phyloP scores from a whole-genome alignment of 2,113 vertebrate species.

The Otis tarda region DNA sequence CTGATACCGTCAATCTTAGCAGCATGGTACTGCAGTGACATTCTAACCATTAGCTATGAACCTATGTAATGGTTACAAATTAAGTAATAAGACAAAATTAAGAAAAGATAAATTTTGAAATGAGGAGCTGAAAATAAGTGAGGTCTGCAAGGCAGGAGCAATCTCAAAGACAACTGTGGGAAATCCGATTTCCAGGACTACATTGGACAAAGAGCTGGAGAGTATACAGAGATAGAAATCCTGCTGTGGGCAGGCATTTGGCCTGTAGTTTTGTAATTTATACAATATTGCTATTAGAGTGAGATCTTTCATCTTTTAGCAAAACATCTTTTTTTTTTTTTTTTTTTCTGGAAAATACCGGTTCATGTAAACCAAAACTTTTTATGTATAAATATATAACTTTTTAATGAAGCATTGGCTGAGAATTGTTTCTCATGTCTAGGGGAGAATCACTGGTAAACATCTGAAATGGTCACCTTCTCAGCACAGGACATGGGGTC shows the following conservation, averaged over 20 bases:
- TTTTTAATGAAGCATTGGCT: neutral
- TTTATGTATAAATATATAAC: neutral
- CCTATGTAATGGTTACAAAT: neutral
- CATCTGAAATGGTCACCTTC: neutral
- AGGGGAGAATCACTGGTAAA: neutral
- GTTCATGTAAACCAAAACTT: neutral
- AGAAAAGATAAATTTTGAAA: conserved; percentile 3
- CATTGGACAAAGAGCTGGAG: neutral
- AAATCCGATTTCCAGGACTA: neutral
- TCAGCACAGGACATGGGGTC: neutral
- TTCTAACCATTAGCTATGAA: neutral
- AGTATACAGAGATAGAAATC: neutral
- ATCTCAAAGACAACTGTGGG: neutral
- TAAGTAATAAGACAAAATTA: conserved; percentile 7
- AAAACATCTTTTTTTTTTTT: neutral
- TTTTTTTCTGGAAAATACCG: neutral
- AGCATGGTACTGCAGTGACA: neutral
- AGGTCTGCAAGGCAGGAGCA: neutral
- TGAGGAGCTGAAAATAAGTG: neutral
- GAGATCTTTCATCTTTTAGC: neutral
- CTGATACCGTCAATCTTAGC: conserved; percentile 33
- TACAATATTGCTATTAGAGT: neutral
- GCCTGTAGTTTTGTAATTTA: neutral
- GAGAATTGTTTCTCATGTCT: neutral
- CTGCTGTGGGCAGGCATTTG: neutral